Percentiles rank a stretch among this genome's conserved stretches.
These are phyloP conservation scores for Varanus salvator DNA, from an alignment of 2,113 vertebrate species.

Conservation along the genomic window DNA sequence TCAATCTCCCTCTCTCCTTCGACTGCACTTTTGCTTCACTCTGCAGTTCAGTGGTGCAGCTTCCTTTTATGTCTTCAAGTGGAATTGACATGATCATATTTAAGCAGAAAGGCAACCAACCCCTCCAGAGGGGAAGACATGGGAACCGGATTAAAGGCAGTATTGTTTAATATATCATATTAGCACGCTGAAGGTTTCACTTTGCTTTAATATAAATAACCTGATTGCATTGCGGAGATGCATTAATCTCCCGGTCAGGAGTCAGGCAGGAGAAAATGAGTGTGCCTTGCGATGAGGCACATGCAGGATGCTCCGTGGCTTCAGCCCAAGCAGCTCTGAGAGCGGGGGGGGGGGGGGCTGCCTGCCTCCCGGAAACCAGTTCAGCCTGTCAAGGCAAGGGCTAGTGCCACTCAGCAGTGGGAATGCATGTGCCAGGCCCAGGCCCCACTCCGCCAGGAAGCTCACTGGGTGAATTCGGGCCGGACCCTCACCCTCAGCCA, in stretches of 20 bases:
- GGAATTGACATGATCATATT: not conserved
- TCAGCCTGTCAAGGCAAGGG: no score
- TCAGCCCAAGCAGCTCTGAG: not conserved
- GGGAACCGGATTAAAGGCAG: slow-evolving; percentile 23
- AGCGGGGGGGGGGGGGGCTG: no score
- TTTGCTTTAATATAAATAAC: slow-evolving; percentile 33
- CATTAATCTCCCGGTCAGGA: slow-evolving; percentile 35
- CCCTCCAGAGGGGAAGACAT: not conserved
- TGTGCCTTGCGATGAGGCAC: slow-evolving; percentile 48
- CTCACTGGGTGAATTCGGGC: no score
- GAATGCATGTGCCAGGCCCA: no score
- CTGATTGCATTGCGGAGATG: slow-evolving; percentile 17
- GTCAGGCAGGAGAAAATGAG: slow-evolving; percentile 24
- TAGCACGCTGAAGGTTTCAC: slow-evolving; percentile 44
- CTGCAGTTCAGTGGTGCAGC: rapidly evolving
- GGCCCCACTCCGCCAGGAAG: no score
- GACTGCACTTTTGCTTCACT: rapidly evolving
- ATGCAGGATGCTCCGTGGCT: not conserved
- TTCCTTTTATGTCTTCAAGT: not conserved
- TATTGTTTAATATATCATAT: slow-evolving; percentile 41
- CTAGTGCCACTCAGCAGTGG: no score
- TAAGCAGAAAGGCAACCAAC: not conserved
- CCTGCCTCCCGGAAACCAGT: no score
- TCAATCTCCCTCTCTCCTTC: not conserved
- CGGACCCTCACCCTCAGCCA: no score